Evolutionary conservation across 2,113 vertebrate species (phyloP), one percentile per base, ranked within the genome.

Genomic region (Spilogale gracilis): DNA sequence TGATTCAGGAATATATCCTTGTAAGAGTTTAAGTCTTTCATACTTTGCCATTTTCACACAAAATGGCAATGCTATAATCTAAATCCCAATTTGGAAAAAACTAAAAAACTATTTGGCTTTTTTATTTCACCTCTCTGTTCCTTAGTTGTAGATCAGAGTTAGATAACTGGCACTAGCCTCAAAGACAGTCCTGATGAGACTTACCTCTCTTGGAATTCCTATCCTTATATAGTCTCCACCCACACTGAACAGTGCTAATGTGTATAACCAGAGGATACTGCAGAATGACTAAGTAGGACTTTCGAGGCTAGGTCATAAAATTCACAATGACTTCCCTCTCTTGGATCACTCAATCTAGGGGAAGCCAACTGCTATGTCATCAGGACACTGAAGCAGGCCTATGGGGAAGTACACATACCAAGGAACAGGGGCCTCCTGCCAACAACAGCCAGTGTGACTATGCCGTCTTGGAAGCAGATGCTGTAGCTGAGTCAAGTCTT

Each of bases 11-110:
- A 73, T 38, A 13, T 11, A 61, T 61, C 9, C 50, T 84, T 80
- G 14, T 23, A 67, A 88, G 48, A 93, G 27, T 71, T 67, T 16
- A 58, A 60, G 21, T 81, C 45, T 91, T 86, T 91, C 82, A 86
- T 7, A 95, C 14, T 90, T 54, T 6, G 54, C 58, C 65, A 92
- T 74, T 89, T 96, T 74, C 58, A 48, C 83, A 84, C 32, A 86
- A 94, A 78, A 32, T 54, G 5, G 9, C 18, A 90, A 20, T 71
- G 30, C 3, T 81, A 61, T 9, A 61, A 30, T 67, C 27, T 38
- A 18, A 79, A 73, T 73, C 21, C 58, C 65, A 79, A 76, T 43
- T 10, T 69, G 43, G 69, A 60, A 96, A 91, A 84, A 93, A 52
- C 9, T 30, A 73, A 43, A 78, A 78, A 67, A 43, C 14, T 93